phyloP scores from a whole-genome alignment of 2,113 vertebrate species.

The Catharus minimus region DNA sequence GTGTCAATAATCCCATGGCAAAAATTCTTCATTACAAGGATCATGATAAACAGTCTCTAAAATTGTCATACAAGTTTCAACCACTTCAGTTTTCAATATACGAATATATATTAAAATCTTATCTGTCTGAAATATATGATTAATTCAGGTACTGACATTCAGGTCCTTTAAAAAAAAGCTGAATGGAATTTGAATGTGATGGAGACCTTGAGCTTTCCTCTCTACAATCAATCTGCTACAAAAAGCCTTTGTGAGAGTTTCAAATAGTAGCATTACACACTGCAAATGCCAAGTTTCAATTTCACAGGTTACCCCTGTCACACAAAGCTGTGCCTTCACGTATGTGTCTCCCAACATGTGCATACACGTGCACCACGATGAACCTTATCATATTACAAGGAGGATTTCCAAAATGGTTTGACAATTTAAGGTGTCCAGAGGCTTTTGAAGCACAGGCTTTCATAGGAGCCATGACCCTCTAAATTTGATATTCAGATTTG shows the following conservation, averaged over 20 bases:
- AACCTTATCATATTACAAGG: fast-evolving
- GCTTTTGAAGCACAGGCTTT: neutral
- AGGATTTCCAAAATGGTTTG: neutral
- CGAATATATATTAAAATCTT: neutral
- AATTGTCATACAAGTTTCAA: neutral
- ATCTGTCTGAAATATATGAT: neutral
- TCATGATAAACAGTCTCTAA: neutral
- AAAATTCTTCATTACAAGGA: neutral
- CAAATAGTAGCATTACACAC: neutral
- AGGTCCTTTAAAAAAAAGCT: neutral
- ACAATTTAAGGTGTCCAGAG: neutral
- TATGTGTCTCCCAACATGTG: fast-evolving
- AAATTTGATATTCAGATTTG: neutral
- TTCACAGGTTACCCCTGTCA: neutral
- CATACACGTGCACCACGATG: fast-evolving
- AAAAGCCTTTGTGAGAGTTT: neutral
- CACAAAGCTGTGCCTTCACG: neutral
- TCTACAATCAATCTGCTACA: neutral
- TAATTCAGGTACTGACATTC: neutral
- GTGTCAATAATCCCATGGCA: neutral
- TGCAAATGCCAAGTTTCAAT: neutral
- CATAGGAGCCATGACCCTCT: fast-evolving
- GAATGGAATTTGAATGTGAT: fast-evolving
- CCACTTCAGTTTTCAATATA: neutral
- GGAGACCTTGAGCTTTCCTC: neutral